phyloP scores from a whole-genome alignment of 2,113 vertebrate genomes.

The rat (Rattus norvegicus) region DNA sequence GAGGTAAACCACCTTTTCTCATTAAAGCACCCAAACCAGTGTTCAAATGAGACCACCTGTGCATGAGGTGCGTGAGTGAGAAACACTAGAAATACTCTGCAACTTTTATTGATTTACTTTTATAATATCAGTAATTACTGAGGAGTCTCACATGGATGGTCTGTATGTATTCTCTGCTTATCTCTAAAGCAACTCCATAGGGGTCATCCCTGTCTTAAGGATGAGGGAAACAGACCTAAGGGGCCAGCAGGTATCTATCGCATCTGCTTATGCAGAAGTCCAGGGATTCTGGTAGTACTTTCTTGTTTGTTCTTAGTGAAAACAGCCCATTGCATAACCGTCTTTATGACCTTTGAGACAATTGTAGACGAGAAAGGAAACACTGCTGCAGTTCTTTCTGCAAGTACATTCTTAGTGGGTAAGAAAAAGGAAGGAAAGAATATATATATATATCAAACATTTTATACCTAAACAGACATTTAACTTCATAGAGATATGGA shows the following conservation, averaged over 20 bases:
- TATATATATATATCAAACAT: too few species aligned
- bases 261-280: background rate
- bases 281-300: background rate
- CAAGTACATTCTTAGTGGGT: background rate
- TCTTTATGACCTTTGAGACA: background rate
- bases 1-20: constrained; percentile 4
- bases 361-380: background rate
- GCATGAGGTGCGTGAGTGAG: background rate
- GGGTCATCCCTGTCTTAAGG: background rate
- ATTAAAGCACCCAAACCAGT: background rate
- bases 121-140: background rate
- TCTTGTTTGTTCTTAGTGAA: background rate
- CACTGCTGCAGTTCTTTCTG: background rate
- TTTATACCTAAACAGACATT: background rate
- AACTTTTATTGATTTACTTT: background rate
- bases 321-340: background rate
- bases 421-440: background rate
- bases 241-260: background rate
- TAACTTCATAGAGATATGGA: background rate
- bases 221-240: background rate
- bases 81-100: background rate
- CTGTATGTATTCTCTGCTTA: background rate
- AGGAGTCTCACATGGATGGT: background rate
- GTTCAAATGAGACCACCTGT: background rate
- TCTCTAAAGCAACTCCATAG: background rate